phyloP scores from a whole-genome alignment of 2,888 invertebrate genomes.

The Agapetus fuscipes region DNA sequence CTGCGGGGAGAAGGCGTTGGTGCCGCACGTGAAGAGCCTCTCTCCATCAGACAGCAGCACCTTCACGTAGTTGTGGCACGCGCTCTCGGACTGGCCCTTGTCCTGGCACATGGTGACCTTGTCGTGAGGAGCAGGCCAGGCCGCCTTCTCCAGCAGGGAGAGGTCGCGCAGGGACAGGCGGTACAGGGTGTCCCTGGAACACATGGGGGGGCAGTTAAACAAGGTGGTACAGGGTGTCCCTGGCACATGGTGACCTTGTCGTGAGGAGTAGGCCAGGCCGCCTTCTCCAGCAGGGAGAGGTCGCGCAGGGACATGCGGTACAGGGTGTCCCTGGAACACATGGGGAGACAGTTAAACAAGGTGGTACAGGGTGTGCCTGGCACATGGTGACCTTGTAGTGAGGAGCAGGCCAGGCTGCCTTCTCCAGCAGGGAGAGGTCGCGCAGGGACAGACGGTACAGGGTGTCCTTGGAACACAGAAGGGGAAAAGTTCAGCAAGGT shows the following conservation, averaged over 20 bases:
- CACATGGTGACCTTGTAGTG: conserved; percentile 59
- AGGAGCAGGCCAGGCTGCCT: conserved; percentile 67
- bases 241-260: conserved; percentile 62
- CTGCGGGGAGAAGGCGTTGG: conserved; percentile 78
- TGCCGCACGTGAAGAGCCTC: conserved; percentile 83
- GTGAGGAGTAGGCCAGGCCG: conserved; percentile 65
- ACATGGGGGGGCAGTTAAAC: too few relatives aligned
- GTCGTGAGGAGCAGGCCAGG: conserved; percentile 64
- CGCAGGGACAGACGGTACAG: conserved; percentile 72
- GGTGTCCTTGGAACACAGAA: conserved; percentile 61
- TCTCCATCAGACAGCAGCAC: conserved; percentile 71
- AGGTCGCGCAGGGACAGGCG: conserved; percentile 68
- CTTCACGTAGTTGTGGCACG: conserved; percentile 84
- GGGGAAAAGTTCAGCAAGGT: too few relatives aligned
- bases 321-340: conserved; percentile 62
- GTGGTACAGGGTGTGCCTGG: too few relatives aligned
- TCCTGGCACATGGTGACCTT: conserved; percentile 63
- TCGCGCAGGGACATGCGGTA: conserved; percentile 70
- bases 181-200: conserved; percentile 67
- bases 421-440: conserved; percentile 60
- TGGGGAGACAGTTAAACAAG: too few relatives aligned
- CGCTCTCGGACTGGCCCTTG: conserved; percentile 77
- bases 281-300: conserved; percentile 61
- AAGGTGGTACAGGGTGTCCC: too few relatives aligned
- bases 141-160: conserved; percentile 59